phyloP scores from a whole-genome alignment of 2,113 vertebrate species.

The Bucco capensis region DNA sequence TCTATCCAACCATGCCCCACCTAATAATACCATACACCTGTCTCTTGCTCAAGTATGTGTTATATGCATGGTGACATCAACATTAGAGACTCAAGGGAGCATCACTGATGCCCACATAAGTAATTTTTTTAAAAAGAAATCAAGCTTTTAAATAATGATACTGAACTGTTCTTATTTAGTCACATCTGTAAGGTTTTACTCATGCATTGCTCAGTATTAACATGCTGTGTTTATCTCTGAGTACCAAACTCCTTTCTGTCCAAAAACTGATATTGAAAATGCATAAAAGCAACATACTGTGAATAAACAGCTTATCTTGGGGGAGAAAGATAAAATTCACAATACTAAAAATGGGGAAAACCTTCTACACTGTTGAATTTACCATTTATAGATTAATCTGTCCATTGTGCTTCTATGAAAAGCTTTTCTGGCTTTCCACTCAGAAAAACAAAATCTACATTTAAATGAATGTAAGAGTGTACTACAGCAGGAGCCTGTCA shows the following conservation, averaged over 20 bases:
- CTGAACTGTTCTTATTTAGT: conserved; percentile 8
- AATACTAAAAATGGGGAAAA: conserved; percentile 59
- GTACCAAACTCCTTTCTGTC: conserved; percentile 51
- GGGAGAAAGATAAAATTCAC: conserved; percentile 68
- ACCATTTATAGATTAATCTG: conserved; percentile 72
- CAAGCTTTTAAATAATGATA: neutral
- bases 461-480: conserved; percentile 69
- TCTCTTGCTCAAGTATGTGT: neutral
- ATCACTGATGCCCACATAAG: neutral
- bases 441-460: conserved; percentile 72
- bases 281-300: conserved; percentile 69
- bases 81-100: neutral
- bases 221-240: conserved; percentile 60
- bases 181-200: conserved; percentile 40
- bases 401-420: conserved; percentile 66
- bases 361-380: conserved; percentile 63
- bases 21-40: neutral
- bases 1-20: neutral
- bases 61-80: neutral
- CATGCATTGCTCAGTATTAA: conserved; percentile 34
- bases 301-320: conserved; percentile 73
- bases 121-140: neutral
- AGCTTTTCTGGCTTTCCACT: conserved; percentile 69
- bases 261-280: conserved; percentile 55
- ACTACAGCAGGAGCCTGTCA: conserved; percentile 64